Evolutionary conservation across 2,797 vertebrate genomes (phyloP), one percentile per base, ranked within the genome.

Genomic region (Amblyraja radiata): DNA sequence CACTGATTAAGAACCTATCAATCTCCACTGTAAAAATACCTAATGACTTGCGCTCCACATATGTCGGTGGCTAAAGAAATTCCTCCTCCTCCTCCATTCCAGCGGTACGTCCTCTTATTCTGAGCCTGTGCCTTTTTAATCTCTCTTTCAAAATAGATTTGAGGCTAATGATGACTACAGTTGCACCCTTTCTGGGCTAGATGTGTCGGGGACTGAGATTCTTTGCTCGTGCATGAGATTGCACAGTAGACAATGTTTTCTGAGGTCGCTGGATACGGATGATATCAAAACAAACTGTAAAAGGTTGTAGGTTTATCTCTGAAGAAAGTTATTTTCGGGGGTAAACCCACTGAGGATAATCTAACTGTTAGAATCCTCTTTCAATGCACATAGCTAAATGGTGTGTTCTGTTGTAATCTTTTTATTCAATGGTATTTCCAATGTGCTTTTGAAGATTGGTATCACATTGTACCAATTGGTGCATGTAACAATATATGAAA

Each of bases 301-400:
- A 68, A 18, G n/a, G 10, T 88, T 65, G 46, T 46, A 8, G 65
- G 63, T n/a, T 36, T 7, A 68, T 61, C n/a, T 25, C 25, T 83
- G 61, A 88, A 65, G 10, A 88, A 32, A 8, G 16, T 65, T 32
- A 6, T 46, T 21, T 68, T 68, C 14, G 68, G 8, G 8, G 58
- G 13, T n/a, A 58, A 86, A 13, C 54, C 28, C 25, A 13, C 25
- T 63, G 83, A 86, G 58, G 28, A 28, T 86, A 13, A 16, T n/a
- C 83, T 95, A 93, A 94, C 94, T 95, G 86, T 95, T 81, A 46
- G 54, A 93, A 94, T 94, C 94, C 94, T 94, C 95, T 94, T 93
- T 84, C 94, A 94, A 96, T 94, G 95, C 95, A 94, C 93, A 63
- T 0, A 95, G n/a, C n/a, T 14, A 18, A 65, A n/a, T 63, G 16